Conservation (phyloP, 2,113 vertebrate genomes). For the Hippocampus abdominalis region DNA sequence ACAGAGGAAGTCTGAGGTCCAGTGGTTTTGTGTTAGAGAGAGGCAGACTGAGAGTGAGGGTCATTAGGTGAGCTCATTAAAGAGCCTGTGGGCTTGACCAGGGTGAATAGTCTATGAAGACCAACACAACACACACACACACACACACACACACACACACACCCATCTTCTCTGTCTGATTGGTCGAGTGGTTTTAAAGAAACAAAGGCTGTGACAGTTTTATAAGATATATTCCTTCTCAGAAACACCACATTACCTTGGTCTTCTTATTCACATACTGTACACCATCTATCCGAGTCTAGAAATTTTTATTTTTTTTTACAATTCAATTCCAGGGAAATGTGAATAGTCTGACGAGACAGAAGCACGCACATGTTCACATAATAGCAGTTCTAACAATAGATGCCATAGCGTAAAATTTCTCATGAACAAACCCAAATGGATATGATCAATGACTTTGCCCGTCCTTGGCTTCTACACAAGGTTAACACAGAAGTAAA, state of each 20-base stretch:
- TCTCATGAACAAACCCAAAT: not conserved
- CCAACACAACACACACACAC: not conserved
- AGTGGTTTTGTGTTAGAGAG: conserved; percentile 38
- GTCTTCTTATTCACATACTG: conserved; percentile 30
- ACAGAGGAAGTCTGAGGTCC: conserved; percentile 29
- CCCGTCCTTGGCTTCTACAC: not conserved
- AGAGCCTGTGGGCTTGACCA: conserved; percentile 25
- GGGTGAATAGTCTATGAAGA: conserved; percentile 18
- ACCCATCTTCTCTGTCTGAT: conserved; percentile 1
- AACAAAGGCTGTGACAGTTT: conserved; percentile 23
- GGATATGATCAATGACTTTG: not conserved
- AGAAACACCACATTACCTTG: conserved; percentile 22
- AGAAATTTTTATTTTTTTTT: too few species aligned
- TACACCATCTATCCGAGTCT: conserved; percentile 30
- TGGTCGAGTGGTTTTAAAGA: conserved; percentile 18
- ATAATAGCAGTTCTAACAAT: not conserved
- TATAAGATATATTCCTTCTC: conserved; percentile 3
- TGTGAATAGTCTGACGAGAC: not conserved
- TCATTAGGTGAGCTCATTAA: conserved; percentile 47
- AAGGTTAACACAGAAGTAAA: not conserved
- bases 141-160: not conserved
- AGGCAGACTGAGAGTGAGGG: conserved; percentile 48
- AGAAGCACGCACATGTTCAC: not conserved
- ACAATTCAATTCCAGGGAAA: conserved; percentile 6
- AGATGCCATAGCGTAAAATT: not conserved